Conservation (phyloP, 2,113 vertebrate genomes). For the Lamprotornis superbus region DNA sequence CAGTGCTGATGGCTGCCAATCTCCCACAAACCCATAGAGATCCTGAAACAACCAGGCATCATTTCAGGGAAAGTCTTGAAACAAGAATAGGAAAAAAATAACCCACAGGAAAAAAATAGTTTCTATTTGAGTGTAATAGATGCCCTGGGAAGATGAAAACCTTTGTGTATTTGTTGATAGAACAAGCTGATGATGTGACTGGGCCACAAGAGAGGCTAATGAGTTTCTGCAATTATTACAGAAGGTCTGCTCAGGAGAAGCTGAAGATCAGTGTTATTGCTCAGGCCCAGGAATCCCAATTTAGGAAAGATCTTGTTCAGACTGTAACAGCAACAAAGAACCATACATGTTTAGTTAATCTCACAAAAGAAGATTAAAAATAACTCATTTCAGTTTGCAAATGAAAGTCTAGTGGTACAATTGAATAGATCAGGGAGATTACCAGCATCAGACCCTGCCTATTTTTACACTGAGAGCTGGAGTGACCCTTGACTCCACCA, state of each 20-base stretch:
- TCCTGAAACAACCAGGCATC: not conserved
- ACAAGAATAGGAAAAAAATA: not conserved
- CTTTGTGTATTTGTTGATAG: not conserved
- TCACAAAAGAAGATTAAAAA: not conserved
- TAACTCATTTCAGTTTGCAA: not conserved
- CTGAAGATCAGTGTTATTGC: not conserved
- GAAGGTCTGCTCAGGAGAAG: not conserved
- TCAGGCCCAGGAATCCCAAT: not conserved
- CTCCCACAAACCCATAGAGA: fast-evolving
- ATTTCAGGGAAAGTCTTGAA: not conserved
- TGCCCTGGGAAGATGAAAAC: not conserved
- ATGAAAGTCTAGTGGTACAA: not conserved
- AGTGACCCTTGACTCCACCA: not conserved
- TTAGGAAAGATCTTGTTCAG: not conserved
- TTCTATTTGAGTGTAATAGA: not conserved
- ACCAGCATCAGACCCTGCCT: not conserved
- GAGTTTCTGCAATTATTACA: slow-evolving; percentile 9
- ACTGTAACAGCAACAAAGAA: not conserved
- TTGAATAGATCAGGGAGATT: not conserved
- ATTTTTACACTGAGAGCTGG: not conserved
- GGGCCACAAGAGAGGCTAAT: slow-evolving; percentile 12
- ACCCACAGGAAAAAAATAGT: not conserved
- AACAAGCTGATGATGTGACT: not conserved
- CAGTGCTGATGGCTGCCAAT: not conserved
- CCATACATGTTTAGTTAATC: not conserved